These are phyloP conservation scores for Lycia hirtaria DNA, from an alignment of 2,888 invertebrate genomes.

Conservation along the genomic window DNA sequence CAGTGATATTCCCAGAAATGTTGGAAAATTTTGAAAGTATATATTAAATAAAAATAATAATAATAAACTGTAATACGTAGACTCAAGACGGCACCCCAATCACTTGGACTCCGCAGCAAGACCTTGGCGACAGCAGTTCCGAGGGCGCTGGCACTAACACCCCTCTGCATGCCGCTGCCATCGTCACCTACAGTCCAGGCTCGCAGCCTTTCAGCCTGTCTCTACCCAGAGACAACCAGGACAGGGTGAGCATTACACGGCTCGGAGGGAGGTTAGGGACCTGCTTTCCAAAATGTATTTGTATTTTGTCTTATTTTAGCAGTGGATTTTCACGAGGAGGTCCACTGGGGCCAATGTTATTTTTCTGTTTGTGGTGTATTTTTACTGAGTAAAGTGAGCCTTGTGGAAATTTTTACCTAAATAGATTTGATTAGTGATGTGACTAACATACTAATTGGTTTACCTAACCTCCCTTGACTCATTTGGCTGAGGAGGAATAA, in stretches of 20 bases:
- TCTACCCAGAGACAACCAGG: slow-evolving; percentile 87
- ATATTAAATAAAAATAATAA: no score
- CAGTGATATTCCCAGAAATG: no score
- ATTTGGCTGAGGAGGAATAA: slow-evolving; percentile 74
- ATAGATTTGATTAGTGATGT: slow-evolving; percentile 35
- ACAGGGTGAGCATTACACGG: slow-evolving; percentile 63
- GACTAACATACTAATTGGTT: slow-evolving; percentile 62
- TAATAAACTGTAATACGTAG: slow-evolving; percentile 38
- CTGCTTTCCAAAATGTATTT: slow-evolving; percentile 14
- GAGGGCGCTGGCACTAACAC: slow-evolving; percentile 66
- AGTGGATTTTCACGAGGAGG: slow-evolving; percentile 18
- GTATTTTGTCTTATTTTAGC: slow-evolving; percentile 6
- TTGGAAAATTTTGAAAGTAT: no score
- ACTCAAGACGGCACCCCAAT: slow-evolving; percentile 49
- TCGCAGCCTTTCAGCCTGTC: slow-evolving; percentile 91
- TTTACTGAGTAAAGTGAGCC: background rate
- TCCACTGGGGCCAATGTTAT: background rate
- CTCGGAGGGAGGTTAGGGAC: slow-evolving; percentile 70
- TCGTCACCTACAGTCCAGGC: slow-evolving; percentile 73
- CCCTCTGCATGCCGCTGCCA: slow-evolving; percentile 38
- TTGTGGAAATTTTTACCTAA: slow-evolving; percentile 8
- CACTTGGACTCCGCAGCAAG: slow-evolving; percentile 94
- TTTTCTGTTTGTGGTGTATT: background rate
- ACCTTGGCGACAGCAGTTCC: slow-evolving; percentile 89
- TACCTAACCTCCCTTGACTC: slow-evolving; percentile 71